These are phyloP conservation scores for Drosophila paulistorum DNA, from an alignment of 1,140 invertebrate species.

Conservation along the genomic window DNA sequence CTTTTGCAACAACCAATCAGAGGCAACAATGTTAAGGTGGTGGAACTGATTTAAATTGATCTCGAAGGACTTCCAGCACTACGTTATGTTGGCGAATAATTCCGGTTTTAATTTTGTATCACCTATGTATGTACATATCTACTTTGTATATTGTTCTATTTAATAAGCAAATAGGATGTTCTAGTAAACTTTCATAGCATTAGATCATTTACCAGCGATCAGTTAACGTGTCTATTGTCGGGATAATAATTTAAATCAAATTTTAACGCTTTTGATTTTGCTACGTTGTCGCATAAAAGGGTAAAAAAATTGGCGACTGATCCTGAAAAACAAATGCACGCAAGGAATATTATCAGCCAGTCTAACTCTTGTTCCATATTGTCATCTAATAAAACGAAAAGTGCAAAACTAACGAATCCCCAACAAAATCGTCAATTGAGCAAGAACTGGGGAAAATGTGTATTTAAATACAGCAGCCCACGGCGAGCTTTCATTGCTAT, in stretches of 20 bases:
- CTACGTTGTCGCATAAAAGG: no score
- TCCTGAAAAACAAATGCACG: not conserved
- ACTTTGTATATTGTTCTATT: not conserved
- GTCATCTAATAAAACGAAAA: not conserved
- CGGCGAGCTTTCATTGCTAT: constrained; percentile 24
- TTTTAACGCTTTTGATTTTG: no score
- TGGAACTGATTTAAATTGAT: constrained; percentile 10
- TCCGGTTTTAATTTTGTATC: not conserved
- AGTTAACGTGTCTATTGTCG: not conserved
- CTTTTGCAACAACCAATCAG: not conserved
- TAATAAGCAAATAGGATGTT: not conserved
- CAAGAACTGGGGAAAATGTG: constrained; percentile 13
- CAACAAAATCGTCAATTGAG: constrained; percentile 19
- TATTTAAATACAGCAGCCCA: constrained; percentile 34
- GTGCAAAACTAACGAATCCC: constrained; percentile 9
- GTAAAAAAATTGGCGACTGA: no score
- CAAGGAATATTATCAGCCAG: not conserved
- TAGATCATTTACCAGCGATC: constrained; percentile 4
- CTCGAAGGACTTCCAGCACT: not conserved
- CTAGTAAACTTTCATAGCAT: not conserved
- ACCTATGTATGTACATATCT: no score
- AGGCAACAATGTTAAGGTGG: not conserved
- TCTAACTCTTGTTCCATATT: not conserved
- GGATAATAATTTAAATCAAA: not conserved
- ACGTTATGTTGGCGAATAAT: not conserved